Evolutionary conservation across 2,113 vertebrate species (phyloP), one percentile per base, ranked within the genome.

Genomic region (Hemiscyllium ocellatum): DNA sequence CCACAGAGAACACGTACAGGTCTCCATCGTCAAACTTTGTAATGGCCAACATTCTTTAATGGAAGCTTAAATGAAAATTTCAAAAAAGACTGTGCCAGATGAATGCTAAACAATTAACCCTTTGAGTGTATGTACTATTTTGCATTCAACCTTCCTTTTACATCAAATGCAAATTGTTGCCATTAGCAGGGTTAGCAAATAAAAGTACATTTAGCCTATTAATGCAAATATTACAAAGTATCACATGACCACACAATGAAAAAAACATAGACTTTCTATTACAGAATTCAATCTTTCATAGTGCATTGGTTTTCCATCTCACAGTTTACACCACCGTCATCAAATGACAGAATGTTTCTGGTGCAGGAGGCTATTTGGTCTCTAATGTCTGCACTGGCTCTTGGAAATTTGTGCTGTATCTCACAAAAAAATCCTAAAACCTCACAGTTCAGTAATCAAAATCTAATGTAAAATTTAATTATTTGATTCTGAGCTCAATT

Each of bases 1-100:
- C 97, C 97, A 97, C 93, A 94, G 66, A 47, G 66, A 94, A 94
- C 65, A 42, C 42, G 22, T 29, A 37, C 68, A 70, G 66, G 66
- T 68, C 66, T 94, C 66, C 68, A 70, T 50, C 70, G 93, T 69
- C 65, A 94, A 94, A 94, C 93, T 94, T 37, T 42, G 68, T 70
- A 94, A 94, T 50, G 93, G 47, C 93, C 66, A 70, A 70, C 66
- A 70, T 94, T 66, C 87, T 94, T 94, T 94, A 94, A 94, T 94
- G 66, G 93, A 94, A 94, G 66, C 65, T 94, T 70, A 94, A 70
- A 72, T 94, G 93, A 94, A 94, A 94, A 68, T 47, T 94, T 94
- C 17, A 69, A 70, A 69, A 68, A 94, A 50, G 33, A 10, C 87
- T 61, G 66, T 15, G 22, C 66, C n/a, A 15, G 37, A 42, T 42